A percentile compares a stretch with the other conserved stretches of the same genome.
phyloP scores from a whole-genome alignment of 2,888 invertebrate genomes.

The Diarsia mendica region DNA sequence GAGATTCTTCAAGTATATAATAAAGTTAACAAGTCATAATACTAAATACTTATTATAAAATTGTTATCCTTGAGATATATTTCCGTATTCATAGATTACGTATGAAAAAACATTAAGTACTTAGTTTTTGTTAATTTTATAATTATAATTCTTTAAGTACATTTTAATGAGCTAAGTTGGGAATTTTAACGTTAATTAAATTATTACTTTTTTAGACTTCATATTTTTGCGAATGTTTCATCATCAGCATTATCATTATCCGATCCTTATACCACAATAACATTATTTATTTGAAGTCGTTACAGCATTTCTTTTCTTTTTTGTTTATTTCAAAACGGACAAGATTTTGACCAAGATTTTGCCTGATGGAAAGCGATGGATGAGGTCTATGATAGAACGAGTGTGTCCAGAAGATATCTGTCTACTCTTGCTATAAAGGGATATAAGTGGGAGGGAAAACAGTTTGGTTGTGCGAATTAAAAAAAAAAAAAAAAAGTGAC shows the following conservation, averaged over 20 bases:
- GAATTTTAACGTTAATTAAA: neutral
- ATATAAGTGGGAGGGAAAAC: too few relatives aligned
- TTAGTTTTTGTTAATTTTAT: neutral
- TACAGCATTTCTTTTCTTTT: neutral
- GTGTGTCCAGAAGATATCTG: too few relatives aligned
- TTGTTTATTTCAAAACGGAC: too few relatives aligned
- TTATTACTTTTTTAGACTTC: neutral
- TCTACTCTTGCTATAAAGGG: too few relatives aligned
- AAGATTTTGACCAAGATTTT: too few relatives aligned
- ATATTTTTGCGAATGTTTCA: neutral
- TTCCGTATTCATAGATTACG: slow-evolving; percentile 22
- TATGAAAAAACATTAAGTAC: neutral
- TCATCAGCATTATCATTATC: neutral
- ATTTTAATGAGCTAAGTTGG: neutral
- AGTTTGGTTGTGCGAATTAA: too few relatives aligned
- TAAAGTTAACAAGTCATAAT: slow-evolving; percentile 11
- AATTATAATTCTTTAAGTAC: neutral
- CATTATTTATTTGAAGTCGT: neutral
- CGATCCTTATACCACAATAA: neutral
- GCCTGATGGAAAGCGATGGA: too few relatives aligned
- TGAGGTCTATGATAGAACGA: too few relatives aligned
- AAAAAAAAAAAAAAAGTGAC: too few relatives aligned
- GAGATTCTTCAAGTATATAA: neutral
- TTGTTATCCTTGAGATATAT: slow-evolving; percentile 24
- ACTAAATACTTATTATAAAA: slow-evolving; percentile 2